Percentiles rank a stretch among this genome's conserved stretches.
Conservation (phyloP, 2,113 vertebrate species). For the Platycercus adscitus region DNA sequence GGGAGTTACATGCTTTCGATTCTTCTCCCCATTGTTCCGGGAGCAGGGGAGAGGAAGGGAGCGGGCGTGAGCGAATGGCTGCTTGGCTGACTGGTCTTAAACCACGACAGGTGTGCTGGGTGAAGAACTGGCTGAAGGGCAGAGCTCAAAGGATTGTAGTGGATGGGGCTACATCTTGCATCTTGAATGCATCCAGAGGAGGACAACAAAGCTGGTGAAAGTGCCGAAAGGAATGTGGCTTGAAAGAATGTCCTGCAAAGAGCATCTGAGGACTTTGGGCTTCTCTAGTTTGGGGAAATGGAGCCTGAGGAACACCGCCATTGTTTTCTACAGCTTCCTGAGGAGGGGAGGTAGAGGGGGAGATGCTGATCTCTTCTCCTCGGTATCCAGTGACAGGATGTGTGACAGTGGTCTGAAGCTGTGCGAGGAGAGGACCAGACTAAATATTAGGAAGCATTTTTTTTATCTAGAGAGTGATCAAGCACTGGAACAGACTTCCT, state of each 20-base stretch:
- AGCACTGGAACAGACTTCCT: not conserved
- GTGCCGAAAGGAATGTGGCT: not conserved
- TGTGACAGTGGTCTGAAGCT: not conserved
- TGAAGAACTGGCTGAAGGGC: not conserved
- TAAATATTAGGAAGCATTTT: not conserved
- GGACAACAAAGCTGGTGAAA: not conserved
- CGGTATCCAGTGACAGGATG: not conserved
- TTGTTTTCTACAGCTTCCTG: not conserved
- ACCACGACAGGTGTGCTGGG: not conserved
- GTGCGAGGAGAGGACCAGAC: not conserved
- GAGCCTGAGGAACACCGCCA: fast-evolving
- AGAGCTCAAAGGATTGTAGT: not conserved
- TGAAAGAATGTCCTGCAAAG: not conserved
- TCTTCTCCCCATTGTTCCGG: too few relatives aligned
- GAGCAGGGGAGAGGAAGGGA: too few relatives aligned
- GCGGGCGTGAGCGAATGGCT: too few relatives aligned
- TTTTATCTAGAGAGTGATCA: not conserved
- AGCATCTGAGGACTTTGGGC: not conserved
- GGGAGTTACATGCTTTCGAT: too few relatives aligned
- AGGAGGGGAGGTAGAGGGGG: not conserved
- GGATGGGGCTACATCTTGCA: not conserved
- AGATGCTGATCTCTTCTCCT: not conserved
- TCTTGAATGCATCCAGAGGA: not conserved
- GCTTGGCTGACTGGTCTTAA: too few relatives aligned
- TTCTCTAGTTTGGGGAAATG: not conserved